Percentiles rank a stretch among this genome's conserved stretches.
Conservation (phyloP, 2,797 vertebrate genomes). For the Notamacropus eugenii region DNA sequence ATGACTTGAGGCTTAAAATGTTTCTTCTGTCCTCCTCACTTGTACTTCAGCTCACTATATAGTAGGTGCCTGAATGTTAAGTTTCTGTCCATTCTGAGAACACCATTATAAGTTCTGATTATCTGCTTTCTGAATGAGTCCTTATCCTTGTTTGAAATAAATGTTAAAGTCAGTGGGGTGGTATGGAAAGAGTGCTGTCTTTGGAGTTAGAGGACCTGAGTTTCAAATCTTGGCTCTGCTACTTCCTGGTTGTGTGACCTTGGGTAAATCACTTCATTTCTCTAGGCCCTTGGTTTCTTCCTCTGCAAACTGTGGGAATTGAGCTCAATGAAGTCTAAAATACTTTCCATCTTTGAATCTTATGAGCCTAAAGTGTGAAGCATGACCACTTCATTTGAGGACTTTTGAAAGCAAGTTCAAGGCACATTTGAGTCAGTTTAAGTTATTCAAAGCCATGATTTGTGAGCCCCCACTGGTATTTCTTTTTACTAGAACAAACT, state of each 20-base stretch:
- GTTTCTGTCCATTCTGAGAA: not conserved
- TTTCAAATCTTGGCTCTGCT: too few species aligned
- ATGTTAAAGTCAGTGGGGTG: not conserved
- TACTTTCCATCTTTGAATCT: not conserved
- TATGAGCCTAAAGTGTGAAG: not conserved
- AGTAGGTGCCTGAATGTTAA: not conserved
- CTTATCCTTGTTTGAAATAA: not conserved
- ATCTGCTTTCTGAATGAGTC: not conserved
- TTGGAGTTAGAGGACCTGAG: too few species aligned
- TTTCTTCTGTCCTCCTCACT: not conserved
- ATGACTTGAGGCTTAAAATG: not conserved
- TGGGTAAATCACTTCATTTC: too few species aligned
- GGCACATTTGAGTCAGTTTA: not conserved
- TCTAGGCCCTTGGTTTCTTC: not conserved
- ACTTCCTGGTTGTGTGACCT: too few species aligned
- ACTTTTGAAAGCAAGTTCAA: not conserved
- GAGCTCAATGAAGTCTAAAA: not conserved
- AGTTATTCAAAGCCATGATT: not conserved
- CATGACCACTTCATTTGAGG: not conserved
- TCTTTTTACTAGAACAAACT: too few species aligned
- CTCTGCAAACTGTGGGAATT: not conserved
- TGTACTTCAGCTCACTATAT: not conserved
- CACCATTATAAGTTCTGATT: not conserved
- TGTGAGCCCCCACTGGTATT: not conserved
- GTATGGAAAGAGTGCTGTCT: too few species aligned